Evolutionary conservation across 2,113 vertebrate genomes (phyloP).

Genomic region (Labeo rohita): DNA sequence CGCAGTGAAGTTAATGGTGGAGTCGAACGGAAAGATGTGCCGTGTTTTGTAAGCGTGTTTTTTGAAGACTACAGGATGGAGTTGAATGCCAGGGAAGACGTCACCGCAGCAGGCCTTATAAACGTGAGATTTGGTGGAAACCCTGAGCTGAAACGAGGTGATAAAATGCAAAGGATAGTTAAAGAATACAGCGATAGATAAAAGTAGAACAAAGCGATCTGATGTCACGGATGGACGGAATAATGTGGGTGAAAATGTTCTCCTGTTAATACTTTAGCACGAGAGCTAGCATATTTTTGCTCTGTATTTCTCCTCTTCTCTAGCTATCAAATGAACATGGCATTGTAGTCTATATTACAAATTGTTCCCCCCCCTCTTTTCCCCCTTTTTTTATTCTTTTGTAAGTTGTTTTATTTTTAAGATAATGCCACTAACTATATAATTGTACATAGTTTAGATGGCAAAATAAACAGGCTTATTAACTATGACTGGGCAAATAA

Average conservation of each 20-base stretch:
- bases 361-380: no score
- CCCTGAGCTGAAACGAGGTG: background rate
- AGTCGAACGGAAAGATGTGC: conserved; percentile 7
- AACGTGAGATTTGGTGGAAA: background rate
- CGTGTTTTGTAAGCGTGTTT: background rate
- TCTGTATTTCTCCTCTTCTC: background rate
- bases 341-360: no score
- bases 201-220: background rate
- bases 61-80: conserved; percentile 13
- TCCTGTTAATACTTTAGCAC: background rate
- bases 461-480: background rate
- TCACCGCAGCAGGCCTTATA: background rate
- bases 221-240: background rate
- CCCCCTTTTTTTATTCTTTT: no score
- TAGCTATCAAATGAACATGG: no score
- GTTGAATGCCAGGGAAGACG: no score
- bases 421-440: background rate
- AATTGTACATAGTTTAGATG: background rate
- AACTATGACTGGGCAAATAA: no score
- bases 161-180: background rate
- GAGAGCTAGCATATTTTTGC: background rate
- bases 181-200: background rate
- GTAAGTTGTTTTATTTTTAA: background rate
- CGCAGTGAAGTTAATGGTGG: background rate
- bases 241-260: background rate